Evolutionary conservation across 2,888 invertebrate genomes (phyloP), one percentile per base, ranked within the genome.

Genomic region (Hypolimnas misippus): DNA sequence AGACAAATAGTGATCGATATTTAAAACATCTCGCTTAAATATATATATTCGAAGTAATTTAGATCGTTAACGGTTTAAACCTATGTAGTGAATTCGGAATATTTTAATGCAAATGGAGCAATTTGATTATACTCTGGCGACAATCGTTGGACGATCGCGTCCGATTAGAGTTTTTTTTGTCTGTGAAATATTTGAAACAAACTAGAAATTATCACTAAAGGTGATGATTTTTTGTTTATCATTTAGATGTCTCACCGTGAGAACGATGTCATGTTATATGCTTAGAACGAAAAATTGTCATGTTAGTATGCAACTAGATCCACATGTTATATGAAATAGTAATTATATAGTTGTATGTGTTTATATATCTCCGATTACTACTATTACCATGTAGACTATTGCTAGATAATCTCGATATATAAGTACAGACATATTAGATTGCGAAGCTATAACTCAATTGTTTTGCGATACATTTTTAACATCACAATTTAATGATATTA

Each of bases 141-240:
- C 31, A 60, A 66, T 91, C 91, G 91, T 92, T 92, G 91, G 91
- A 83, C 91, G 91, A 88, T 90, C 91, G 90, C 82, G 92, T 91
- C 90, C 91, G 87, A 69, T 72, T 80, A 85, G 77, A 72, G 77
- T 82, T 75, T n/a, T 75, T 73, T 51, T 62, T 83, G 79, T 86
- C 77, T 85, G 85, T 83, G 80, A 82, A 76, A 73, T 69, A 59
- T 74, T 71, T 58, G 68, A 74, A 67, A 72, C 63, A 46, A 68
- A 76, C 82, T 80, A 77, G 80, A 82, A 85, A 82, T 87, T 84
- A 85, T 87, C 82, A 71, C 62, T 12, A 65, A 21, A 57, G 64
- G 66, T 75, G 83, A 82, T 87, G 84, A 86, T 84, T 81, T 84
- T 86, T 79, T 83, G 85, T 82, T 69, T n/a, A n/a, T 70, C 66